Evolutionary conservation across 2,888 invertebrate species (phyloP).

Genomic region (Aleiodes testaceus): DNA sequence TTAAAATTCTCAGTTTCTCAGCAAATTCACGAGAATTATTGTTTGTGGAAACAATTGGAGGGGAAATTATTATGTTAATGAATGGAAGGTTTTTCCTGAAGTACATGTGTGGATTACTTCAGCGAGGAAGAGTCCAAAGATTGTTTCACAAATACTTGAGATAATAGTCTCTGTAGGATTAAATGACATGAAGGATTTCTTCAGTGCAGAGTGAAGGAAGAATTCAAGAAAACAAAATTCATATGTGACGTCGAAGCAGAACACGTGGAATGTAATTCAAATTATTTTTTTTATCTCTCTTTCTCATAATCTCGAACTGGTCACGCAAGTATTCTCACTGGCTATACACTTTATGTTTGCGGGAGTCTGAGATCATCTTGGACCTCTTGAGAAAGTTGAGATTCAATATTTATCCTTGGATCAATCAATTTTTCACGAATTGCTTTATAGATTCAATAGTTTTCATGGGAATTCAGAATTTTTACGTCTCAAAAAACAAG

Average conservation of each 20-base stretch:
- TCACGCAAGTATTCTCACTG: conserved; percentile 19
- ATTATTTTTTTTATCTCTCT: background rate
- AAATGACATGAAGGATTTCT: conserved; percentile 5
- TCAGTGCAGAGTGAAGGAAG: too few relatives aligned
- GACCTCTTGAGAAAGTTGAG: conserved; percentile 10
- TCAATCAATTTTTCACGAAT: background rate
- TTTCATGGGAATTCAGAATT: background rate
- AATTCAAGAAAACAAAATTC: too few relatives aligned
- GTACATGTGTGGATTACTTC: conserved; percentile 23
- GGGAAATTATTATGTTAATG: conserved; percentile 29
- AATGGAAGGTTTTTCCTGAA: conserved; percentile 7
- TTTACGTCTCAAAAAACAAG: conserved; percentile 10
- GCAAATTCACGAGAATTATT: conserved; percentile 22
- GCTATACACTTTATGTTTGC: background rate
- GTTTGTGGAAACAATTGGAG: conserved; percentile 11
- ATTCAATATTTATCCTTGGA: background rate
- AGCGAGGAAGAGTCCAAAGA: conserved; percentile 3
- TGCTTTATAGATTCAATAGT: background rate
- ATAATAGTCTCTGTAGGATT: conserved; percentile 19
- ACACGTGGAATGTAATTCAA: background rate
- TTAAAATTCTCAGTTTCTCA: background rate
- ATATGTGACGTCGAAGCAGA: conserved; percentile 18
- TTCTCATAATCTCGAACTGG: background rate
- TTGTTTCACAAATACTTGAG: conserved; percentile 36
- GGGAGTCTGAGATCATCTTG: conserved; percentile 4